Evolutionary conservation across 2,888 invertebrate genomes (phyloP), one percentile per base, ranked within the genome.

Genomic region (Drosophila borborema): DNA sequence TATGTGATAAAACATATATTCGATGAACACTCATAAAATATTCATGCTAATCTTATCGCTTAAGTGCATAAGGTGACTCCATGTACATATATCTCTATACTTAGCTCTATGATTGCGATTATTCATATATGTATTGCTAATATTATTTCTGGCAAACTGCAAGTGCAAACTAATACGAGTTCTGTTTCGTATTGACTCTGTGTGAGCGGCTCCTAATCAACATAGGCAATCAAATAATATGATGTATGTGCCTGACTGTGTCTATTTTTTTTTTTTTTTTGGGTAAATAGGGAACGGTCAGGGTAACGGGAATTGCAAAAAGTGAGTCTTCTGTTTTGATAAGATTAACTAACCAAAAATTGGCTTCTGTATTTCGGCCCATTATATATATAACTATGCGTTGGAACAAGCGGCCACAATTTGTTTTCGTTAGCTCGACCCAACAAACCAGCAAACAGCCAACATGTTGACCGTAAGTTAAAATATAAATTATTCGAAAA

Each of bases 381-480:
- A 64, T 72, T 20, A 18, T 51, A 51, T 48, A 86, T 81, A 87
- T 74, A 89, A 68, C 66, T 38, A 48, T 40, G 55, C 43, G 20
- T 40, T 54, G 16, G 59, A 51, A 4, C 55, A 51, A 71, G 54
- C n/a, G 38, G 14, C 56, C 72, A 81, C 85, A 86, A 74, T 75
- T 89, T 67, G 77, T 80, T 72, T 82, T 72, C 67, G 77, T 77
- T 70, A 48, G 58, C 72, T 66, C 62, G 71, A 67, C 73, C 73
- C 34, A 70, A 64, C 71, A 77, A 62, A 64, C 51, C 64, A 66
- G 31, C 56, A 48, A 71, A 23, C 16, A 51, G 51, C 20, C 79
- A 90, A 80, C 36, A 91, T 91, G 91, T 68, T 78, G 55, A 91
- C 89, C 68, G 91, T 91, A 81, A 90, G 91, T 82, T 18, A 9